Evolutionary conservation across 1,140 invertebrate genomes (phyloP).

Genomic region (Campoletis sonorensis): DNA sequence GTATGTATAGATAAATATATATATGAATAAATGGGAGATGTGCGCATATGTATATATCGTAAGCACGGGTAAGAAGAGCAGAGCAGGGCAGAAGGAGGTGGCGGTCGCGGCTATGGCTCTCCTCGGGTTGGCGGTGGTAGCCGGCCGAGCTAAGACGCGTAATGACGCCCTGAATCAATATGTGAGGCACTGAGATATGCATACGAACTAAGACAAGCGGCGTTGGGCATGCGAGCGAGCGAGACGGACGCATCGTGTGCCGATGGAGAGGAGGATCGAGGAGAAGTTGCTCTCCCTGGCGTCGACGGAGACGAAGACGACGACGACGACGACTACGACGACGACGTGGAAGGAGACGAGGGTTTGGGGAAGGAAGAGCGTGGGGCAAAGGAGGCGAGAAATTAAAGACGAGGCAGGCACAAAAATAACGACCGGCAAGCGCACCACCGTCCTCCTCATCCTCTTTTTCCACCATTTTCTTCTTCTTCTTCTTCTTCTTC

Average conservation of each 20-base stretch:
- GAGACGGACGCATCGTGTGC: slow-evolving; percentile 20
- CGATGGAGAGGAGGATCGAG: slow-evolving; percentile 55
- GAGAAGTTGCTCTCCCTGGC: slow-evolving; percentile 51
- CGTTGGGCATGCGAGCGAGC: slow-evolving; percentile 15
- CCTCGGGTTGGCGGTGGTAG: slow-evolving; percentile 30
- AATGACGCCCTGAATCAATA: slow-evolving; percentile 62
- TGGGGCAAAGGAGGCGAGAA: slow-evolving; percentile 65
- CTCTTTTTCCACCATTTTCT: slow-evolving; percentile 41
- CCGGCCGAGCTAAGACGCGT: slow-evolving; percentile 54
- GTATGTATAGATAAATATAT: background rate
- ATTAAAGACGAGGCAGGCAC: slow-evolving; percentile 77
- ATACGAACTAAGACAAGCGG: slow-evolving; percentile 61
- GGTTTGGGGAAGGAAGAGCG: slow-evolving; percentile 58
- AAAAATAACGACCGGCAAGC: slow-evolving; percentile 73
- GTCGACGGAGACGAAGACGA: slow-evolving; percentile 41
- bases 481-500: slow-evolving; percentile 49
- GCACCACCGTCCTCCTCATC: slow-evolving; percentile 36
- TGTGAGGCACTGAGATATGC: slow-evolving; percentile 62
- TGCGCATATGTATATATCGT: background rate
- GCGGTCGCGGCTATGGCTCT: slow-evolving; percentile 52
- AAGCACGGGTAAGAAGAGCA: background rate
- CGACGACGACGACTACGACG: slow-evolving; percentile 48
- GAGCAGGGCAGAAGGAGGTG: background rate
- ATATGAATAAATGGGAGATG: too few species aligned
- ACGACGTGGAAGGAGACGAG: slow-evolving; percentile 51